phyloP scores from a whole-genome alignment of 53 echinoderm and acorn worm genomes.

The Temnopleurus reevesii region DNA sequence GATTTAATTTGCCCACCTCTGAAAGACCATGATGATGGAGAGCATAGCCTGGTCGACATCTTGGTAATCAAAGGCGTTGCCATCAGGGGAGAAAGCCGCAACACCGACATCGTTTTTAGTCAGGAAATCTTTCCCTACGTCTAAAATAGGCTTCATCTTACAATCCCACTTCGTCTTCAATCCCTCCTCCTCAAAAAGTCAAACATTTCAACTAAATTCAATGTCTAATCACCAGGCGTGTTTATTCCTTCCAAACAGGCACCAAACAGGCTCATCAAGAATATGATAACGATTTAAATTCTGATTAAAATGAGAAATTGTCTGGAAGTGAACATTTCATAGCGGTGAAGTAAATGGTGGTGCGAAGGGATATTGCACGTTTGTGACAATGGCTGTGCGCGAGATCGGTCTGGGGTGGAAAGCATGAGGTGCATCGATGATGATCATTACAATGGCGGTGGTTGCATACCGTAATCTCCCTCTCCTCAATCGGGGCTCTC shows the following conservation, averaged over 20 bases:
- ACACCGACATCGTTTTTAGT: constrained; percentile 58
- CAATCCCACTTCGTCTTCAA: background rate
- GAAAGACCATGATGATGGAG: constrained; percentile 72
- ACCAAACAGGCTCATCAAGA: background rate
- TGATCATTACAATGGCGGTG: constrained; percentile 37
- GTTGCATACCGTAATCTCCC: background rate
- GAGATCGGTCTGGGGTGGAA: background rate
- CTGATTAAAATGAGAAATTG: background rate
- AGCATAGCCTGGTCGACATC: constrained; percentile 71
- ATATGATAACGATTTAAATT: background rate
- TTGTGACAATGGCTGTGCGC: background rate
- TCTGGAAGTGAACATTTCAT: background rate
- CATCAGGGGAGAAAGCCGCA: constrained; percentile 62
- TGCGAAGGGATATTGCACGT: background rate
- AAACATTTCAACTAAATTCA: background rate
- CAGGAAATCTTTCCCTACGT: constrained; percentile 54
- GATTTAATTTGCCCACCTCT: constrained; percentile 61
- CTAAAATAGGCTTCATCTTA: constrained; percentile 70
- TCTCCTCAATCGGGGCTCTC: background rate
- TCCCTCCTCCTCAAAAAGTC: background rate
- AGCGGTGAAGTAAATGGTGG: background rate
- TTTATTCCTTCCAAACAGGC: constrained; percentile 1
- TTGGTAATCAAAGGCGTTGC: constrained; percentile 32
- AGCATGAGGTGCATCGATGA: background rate
- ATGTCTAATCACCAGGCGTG: background rate